phyloP scores from a whole-genome alignment of 2,888 invertebrate species.

The Sarcophaga subvicina region DNA sequence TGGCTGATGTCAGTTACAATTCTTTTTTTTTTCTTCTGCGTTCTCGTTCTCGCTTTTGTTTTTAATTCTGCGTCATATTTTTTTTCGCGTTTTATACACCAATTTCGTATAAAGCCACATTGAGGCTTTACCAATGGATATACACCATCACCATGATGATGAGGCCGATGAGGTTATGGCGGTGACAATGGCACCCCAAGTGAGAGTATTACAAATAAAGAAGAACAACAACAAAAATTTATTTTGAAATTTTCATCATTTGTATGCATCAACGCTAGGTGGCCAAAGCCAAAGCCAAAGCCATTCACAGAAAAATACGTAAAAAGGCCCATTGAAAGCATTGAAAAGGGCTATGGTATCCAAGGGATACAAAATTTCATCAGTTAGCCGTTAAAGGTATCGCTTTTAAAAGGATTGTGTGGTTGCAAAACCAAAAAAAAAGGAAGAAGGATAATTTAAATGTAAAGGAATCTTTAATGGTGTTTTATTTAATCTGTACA shows the following conservation, averaged over 20 bases:
- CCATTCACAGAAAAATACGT: too few relatives aligned
- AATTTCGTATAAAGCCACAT: conserved; percentile 30
- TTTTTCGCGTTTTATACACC: not conserved
- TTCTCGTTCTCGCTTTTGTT: not conserved
- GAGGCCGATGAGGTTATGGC: conserved; percentile 34
- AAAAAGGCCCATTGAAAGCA: not conserved
- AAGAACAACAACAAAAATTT: conserved; percentile 1
- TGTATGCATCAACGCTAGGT: conserved; percentile 54
- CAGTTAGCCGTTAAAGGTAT: conserved; percentile 33
- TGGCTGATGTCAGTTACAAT: conserved; percentile 47
- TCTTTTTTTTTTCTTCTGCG: conserved; percentile 1
- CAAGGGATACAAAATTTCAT: not conserved
- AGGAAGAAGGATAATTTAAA: not conserved
- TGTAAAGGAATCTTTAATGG: conserved; percentile 42
- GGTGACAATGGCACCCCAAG: not conserved
- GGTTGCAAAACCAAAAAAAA: conserved; percentile 15
- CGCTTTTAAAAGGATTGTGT: conserved; percentile 33
- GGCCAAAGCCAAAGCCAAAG: too few relatives aligned
- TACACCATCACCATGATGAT: conserved; percentile 10
- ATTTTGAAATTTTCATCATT: conserved; percentile 54
- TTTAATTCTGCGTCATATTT: not conserved
- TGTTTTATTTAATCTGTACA: conserved; percentile 32
- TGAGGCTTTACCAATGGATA: conserved; percentile 54
- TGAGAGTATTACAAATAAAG: not conserved
- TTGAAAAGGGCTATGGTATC: conserved; percentile 15